Evolutionary conservation across 2,113 vertebrate genomes (phyloP).

Genomic region (Peucedramus taeniatus): DNA sequence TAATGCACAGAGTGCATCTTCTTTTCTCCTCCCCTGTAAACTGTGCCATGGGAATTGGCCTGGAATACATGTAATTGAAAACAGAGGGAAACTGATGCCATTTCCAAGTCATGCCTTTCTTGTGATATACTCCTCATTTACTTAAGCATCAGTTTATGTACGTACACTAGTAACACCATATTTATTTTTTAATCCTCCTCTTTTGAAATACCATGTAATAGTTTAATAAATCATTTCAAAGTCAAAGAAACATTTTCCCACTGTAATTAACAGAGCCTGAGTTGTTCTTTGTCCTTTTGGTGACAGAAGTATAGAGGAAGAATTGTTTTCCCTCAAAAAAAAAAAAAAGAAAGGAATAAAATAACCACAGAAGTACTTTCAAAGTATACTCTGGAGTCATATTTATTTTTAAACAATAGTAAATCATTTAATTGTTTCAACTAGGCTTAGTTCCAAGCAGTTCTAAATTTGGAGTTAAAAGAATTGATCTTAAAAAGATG

Average conservation of each 20-base stretch:
- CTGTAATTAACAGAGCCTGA: not conserved
- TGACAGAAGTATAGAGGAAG: not conserved
- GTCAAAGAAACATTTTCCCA: not conserved
- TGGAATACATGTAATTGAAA: not conserved
- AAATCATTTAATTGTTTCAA: conserved; percentile 26
- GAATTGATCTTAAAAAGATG: not conserved
- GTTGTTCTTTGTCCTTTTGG: not conserved
- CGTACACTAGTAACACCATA: not conserved
- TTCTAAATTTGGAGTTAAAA: not conserved
- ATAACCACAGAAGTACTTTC: not conserved
- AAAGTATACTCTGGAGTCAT: not conserved
- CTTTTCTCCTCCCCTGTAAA: not conserved
- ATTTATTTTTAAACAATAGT: conserved; percentile 44
- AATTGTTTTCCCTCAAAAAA: not conserved
- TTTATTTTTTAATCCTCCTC: not conserved
- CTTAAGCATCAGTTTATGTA: not conserved
- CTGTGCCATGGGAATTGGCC: not conserved
- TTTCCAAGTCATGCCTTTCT: not conserved
- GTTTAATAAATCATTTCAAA: not conserved
- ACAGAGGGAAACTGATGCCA: not conserved
- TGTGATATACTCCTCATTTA: not conserved
- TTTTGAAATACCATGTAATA: not conserved
- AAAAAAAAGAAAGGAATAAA: not conserved
- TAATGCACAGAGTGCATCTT: not conserved
- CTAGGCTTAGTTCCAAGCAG: conserved; percentile 15